These are phyloP conservation scores for Neria commutata DNA, from an alignment of 2,888 invertebrate species.

Conservation along the genomic window DNA sequence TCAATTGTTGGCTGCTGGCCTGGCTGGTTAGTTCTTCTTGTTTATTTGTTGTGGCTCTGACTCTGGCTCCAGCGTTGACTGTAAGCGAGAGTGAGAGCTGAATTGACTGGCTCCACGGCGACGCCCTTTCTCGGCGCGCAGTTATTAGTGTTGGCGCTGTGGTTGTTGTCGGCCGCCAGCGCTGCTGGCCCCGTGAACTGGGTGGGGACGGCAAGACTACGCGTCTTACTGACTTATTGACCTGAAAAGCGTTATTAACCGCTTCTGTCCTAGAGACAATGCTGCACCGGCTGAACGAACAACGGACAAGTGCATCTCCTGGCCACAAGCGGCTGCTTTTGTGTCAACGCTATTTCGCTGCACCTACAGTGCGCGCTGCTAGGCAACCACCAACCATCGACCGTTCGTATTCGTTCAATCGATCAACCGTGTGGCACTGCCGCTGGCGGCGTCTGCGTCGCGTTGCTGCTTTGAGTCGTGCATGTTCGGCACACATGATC, in stretches of 20 bases:
- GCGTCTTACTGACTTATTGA: background rate
- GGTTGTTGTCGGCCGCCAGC: background rate
- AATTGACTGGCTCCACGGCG: slow-evolving; percentile 17
- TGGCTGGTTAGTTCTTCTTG: background rate
- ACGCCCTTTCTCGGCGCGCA: slow-evolving; percentile 22
- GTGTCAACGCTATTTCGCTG: no score
- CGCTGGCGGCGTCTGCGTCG: background rate
- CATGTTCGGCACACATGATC: slow-evolving; percentile 24
- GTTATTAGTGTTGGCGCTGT: background rate
- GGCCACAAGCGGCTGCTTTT: no score
- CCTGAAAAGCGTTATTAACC: no score
- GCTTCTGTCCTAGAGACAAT: no score
- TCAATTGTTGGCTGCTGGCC: background rate
- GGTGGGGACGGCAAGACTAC: background rate
- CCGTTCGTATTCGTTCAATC: background rate
- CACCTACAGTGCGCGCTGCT: no score
- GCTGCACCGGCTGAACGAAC: no score
- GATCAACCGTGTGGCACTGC: background rate
- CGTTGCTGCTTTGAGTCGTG: background rate
- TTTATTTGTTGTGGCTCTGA: background rate
- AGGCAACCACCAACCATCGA: background rate
- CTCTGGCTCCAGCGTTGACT: background rate
- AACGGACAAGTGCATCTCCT: no score
- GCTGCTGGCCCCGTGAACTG: background rate
- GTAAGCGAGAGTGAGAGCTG: background rate